A percentile compares a stretch with the other conserved stretches of the same genome.
Conservation (phyloP, 2,797 vertebrate species). For the Mormyrus proboscirostris region DNA sequence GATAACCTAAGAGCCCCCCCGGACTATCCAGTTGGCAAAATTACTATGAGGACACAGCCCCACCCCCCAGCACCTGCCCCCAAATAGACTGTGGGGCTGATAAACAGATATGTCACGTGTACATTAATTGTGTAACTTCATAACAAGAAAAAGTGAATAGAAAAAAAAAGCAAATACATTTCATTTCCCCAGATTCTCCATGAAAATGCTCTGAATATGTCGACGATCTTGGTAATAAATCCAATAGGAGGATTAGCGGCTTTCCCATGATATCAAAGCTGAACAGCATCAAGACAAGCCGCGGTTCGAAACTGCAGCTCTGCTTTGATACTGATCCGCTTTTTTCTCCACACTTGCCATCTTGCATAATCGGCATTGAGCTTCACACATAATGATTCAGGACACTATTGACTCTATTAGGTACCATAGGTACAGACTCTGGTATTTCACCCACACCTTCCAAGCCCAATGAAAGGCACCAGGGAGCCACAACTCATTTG, state of each 20-base stretch:
- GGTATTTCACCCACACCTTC: neutral
- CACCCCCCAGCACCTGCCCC: neutral
- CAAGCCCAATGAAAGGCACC: neutral
- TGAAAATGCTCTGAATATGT: neutral
- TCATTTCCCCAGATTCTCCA: neutral
- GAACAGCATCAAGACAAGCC: neutral
- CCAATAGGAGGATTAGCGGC: neutral
- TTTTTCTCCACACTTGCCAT: neutral
- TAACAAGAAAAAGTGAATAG: neutral
- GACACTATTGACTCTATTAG: neutral
- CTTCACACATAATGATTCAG: neutral
- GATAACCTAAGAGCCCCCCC: neutral
- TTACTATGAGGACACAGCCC: neutral
- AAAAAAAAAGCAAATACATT: neutral
- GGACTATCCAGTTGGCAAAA: neutral
- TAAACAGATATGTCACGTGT: neutral
- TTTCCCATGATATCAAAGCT: neutral
- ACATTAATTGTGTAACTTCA: neutral
- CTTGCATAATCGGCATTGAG: neutral
- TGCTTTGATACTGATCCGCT: neutral
- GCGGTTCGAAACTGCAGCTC: neutral
- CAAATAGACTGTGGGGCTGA: neutral
- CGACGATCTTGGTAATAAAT: neutral
- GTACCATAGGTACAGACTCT: neutral
- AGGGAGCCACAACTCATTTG: neutral